Evolutionary conservation across 1,140 invertebrate genomes (phyloP), one percentile per base, ranked within the genome.

Genomic region (Temnothorax curvispinosus): DNA sequence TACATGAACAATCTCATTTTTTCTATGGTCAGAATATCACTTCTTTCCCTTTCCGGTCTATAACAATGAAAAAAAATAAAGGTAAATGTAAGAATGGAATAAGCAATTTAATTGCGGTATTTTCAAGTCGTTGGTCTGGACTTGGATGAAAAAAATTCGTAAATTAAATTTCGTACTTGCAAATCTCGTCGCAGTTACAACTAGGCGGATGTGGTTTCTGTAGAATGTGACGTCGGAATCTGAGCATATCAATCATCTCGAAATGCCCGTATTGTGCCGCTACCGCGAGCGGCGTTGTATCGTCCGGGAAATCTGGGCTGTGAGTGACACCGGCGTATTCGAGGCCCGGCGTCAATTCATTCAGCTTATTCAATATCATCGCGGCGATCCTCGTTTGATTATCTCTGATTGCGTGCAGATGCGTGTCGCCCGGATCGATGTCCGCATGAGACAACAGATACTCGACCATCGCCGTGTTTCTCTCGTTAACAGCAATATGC

Each of bases 201-300:
- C 95, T 95, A 0, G 96, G 95, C n/a, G 95, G 95, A 94, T 97
- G 97, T 0, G 97, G 97, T 87, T 94, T 95, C 1, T 88, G 88
- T 21, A 97, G 95, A 0, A 85, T 90, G 87, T 97, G 96, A 38
- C 96, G 93, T 41, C 88, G 58, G 1, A 35, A 72, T 2, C 97
- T 94, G 2, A 98, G 94, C 56, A 97, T 93, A 88, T 96, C 96
- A 18, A 98, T 97, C 32, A 97, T 96, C 91, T 97, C 97, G 89
- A 96, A 97, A 90, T 97, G 97, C 47, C 97, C 97, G 50, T 95
- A 95, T 87, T 97, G 97, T 9, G 97, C 97, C 2, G 97, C 97
- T 2, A 98, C 94, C 58, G 97, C 96, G 18, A 98, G 95, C 0
- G 97, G 97, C 0, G 97, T 98, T 6, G 97, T 96, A 88, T 97